phyloP scores from a whole-genome alignment of 2,888 invertebrate species.

The Chrysina gloriosa region DNA sequence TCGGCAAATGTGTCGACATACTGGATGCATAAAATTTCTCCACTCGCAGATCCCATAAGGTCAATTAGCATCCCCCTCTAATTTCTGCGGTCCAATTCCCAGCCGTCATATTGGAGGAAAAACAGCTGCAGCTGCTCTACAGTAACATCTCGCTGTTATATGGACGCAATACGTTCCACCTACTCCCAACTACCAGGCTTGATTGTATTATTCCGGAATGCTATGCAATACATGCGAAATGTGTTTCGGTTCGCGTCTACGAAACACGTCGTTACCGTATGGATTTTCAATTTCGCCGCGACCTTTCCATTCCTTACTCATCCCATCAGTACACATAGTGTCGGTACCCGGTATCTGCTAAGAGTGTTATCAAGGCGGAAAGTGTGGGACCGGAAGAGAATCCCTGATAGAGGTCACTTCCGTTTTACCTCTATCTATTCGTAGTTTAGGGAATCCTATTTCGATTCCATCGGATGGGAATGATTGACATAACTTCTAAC shows the following conservation, averaged over 20 bases:
- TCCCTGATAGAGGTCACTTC: slow-evolving; percentile 49
- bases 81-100: slow-evolving; percentile 34
- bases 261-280: slow-evolving; percentile 38
- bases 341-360: neutral
- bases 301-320: slow-evolving; percentile 30
- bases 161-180: neutral
- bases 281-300: slow-evolving; percentile 40
- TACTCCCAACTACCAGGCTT: neutral
- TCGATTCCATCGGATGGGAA: slow-evolving; percentile 31
- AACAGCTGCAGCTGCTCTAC: slow-evolving; percentile 20
- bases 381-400: slow-evolving; percentile 43
- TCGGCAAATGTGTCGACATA: neutral
- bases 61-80: slow-evolving; percentile 17
- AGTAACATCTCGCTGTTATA: neutral
- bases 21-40: slow-evolving; percentile 6
- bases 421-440: slow-evolving; percentile 48
- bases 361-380: slow-evolving; percentile 39
- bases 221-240: slow-evolving; percentile 25
- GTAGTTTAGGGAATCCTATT: slow-evolving; percentile 19
- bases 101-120: slow-evolving; percentile 20
- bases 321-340: slow-evolving; percentile 15
- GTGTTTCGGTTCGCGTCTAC: slow-evolving; percentile 10
- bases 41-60: neutral
- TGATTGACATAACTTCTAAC: slow-evolving; percentile 33
- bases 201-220: neutral